These are phyloP conservation scores for Drosophila melanica DNA, from an alignment of 1,140 invertebrate species.

Conservation along the genomic window DNA sequence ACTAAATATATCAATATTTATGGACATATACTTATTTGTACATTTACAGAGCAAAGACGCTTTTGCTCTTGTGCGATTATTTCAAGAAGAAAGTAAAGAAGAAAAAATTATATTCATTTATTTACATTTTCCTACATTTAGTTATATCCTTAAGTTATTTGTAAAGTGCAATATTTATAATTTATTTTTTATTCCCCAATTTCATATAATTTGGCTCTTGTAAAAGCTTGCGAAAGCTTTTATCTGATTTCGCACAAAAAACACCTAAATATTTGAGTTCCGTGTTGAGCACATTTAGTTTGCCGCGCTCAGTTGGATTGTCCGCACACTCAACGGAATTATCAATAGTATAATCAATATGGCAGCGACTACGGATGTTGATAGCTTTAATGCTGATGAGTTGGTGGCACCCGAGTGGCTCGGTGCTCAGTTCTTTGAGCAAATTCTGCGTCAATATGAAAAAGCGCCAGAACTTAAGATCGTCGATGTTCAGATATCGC, in stretches of 20 bases:
- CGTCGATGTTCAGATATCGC: conserved; percentile 39
- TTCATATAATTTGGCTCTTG: neutral
- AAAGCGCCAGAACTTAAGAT: conserved; percentile 32
- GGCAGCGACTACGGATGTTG: conserved; percentile 15
- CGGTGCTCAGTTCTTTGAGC: conserved; percentile 42
- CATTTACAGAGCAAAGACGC: no score
- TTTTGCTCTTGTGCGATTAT: no score
- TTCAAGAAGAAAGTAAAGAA: no score
- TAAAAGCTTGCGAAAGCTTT: neutral
- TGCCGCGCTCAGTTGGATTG: neutral
- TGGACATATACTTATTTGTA: no score
- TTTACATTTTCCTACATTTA: no score
- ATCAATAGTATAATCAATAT: conserved; percentile 30
- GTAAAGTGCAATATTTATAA: no score
- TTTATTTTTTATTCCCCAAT: no score
- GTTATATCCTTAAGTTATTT: no score
- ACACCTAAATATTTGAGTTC: neutral
- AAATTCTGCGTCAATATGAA: conserved; percentile 37
- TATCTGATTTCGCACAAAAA: neutral
- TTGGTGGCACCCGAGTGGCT: conserved; percentile 61
- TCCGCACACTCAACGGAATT: neutral
- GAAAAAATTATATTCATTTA: no score
- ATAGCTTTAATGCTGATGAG: conserved; percentile 54
- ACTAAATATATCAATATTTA: no score
- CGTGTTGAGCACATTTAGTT: neutral